Conservation (phyloP, 2,797 vertebrate genomes). For the Carduelis carduelis region DNA sequence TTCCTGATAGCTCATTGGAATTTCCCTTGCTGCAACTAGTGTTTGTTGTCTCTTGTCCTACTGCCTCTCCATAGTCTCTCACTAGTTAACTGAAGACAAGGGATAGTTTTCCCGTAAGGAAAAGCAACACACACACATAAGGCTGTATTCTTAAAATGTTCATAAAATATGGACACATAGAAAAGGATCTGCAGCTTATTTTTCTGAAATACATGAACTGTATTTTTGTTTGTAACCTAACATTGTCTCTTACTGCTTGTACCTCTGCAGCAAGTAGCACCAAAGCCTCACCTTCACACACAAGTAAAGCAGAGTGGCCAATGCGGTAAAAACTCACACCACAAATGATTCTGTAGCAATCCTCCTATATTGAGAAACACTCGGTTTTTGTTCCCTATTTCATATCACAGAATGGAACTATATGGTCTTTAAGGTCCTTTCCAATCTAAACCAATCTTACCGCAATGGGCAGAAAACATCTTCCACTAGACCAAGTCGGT, state of each 20-base stretch:
- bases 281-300: background rate
- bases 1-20: background rate
- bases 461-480: background rate
- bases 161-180: background rate
- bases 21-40: background rate
- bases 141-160: background rate
- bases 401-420: background rate
- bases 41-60: background rate
- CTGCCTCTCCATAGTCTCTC: background rate
- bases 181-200: background rate
- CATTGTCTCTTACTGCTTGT: rapidly evolving
- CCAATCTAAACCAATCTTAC: background rate
- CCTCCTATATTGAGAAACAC: rapidly evolving
- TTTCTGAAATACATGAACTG: background rate
- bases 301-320: no score
- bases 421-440: background rate
- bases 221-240: background rate
- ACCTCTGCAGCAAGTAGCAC: background rate
- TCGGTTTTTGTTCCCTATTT: rapidly evolving
- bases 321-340: rapidly evolving
- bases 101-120: background rate
- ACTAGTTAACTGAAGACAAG: background rate
- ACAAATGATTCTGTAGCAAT: background rate
- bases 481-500: background rate
- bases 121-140: background rate